Evolutionary conservation across 1,140 invertebrate genomes (phyloP), one percentile per base, ranked within the genome.

Genomic region (Drosophila sp.): DNA sequence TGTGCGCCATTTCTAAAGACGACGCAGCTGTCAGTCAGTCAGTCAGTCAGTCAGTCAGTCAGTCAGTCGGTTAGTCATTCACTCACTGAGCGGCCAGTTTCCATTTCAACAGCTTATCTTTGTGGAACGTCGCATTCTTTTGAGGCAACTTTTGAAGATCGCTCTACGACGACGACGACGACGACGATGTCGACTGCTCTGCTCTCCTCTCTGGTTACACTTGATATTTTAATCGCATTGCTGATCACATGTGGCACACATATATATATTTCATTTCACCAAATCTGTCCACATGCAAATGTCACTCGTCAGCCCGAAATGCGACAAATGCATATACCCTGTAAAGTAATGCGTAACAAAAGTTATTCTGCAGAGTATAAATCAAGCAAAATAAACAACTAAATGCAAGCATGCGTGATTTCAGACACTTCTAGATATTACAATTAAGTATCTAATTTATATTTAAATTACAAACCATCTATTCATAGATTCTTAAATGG

Each of bases 201-300:
- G 16, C 16, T 46, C 43, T 46, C 18, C 41, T 67, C 63, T 66
- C 67, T 41, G 53, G 67, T 64, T 62, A 61, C 66, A 81, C 71
- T 82, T 82, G 78, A 82, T 89, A 82, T 86, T 80, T 86, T 86
- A 86, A 86, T 86, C 82, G 82, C 83, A 75, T 87, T 87, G 82
- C 76, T 69, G 80, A 83, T 83, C 80, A 80, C 69, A 72, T 66
- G 67, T 71, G 67, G 45, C 61, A 46, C 67, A 65, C 51, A 57
- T 32, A 65, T 29, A 65, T 29, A 56, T 63, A 38, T 56, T 48
- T 72, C 69, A 72, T 72, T 72, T 72, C 62, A 72, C 65, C 65
- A 69, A 69, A 45, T 61, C 56, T 61, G 45, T 69, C 29, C 29
- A 51, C 36, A 72, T 72, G 69, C 69, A 72, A 72, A 72, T 72